Percentiles rank a stretch among this genome's conserved stretches.
Conservation (phyloP, 1,140 invertebrate species). For the Neodiprion fabricii region DNA sequence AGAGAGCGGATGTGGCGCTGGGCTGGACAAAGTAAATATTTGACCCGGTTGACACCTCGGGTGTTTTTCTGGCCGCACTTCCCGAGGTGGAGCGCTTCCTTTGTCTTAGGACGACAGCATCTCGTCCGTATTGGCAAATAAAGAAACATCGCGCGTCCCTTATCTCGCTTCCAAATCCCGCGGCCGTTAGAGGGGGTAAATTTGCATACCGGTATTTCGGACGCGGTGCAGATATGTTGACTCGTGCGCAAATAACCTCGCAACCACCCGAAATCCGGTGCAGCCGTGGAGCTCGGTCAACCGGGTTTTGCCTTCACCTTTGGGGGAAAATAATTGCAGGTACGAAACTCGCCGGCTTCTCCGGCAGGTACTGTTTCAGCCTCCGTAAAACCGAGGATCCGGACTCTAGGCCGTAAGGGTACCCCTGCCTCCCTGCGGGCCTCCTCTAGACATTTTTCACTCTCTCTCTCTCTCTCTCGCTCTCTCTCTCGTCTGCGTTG, state of each 20-base stretch:
- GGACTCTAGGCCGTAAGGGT: background rate
- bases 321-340: background rate
- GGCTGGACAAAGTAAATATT: background rate
- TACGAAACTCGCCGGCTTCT: too few species aligned
- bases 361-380: constrained; percentile 1
- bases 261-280: background rate
- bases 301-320: background rate
- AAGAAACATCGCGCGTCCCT: background rate
- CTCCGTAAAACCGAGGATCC: background rate
- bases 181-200: background rate
- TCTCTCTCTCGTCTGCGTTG: background rate
- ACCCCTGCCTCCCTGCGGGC: background rate
- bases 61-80: background rate
- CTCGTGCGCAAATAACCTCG: too few species aligned
- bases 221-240: background rate
- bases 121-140: constrained; percentile 1
- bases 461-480: background rate
- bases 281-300: background rate
- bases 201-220: background rate
- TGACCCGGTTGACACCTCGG: constrained; percentile 6
- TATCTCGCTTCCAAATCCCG: background rate
- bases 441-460: background rate
- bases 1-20: too few species aligned
- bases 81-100: background rate
- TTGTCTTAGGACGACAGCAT: background rate